phyloP scores from a whole-genome alignment of 2,797 vertebrate species.

The Crocidura indochinensis region DNA sequence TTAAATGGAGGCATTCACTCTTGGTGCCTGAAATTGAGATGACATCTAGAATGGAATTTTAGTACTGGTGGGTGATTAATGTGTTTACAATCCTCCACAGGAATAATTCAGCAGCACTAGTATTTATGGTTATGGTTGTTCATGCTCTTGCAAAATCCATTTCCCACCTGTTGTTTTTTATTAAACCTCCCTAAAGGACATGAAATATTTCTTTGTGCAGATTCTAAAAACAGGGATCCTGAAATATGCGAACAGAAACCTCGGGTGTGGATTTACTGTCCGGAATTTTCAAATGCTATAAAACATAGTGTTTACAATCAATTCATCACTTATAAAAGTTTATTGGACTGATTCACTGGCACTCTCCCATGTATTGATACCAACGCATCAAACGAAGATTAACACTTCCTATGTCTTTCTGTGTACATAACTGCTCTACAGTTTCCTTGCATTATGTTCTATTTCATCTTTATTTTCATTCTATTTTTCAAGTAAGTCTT shows the following conservation, averaged over 20 bases:
- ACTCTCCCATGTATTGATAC: constrained; percentile 58
- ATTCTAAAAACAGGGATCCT: constrained; percentile 73
- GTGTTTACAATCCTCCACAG: constrained; percentile 74
- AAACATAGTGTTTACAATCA: constrained; percentile 71
- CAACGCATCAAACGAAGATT: constrained; percentile 46
- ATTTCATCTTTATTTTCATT: constrained; percentile 41
- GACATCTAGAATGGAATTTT: constrained; percentile 78
- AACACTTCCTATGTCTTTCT: constrained; percentile 61
- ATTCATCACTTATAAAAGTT: constrained; percentile 77
- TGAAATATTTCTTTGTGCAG: constrained; percentile 79
- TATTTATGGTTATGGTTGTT: constrained; percentile 78
- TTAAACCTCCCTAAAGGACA: constrained; percentile 78
- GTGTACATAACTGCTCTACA: neutral
- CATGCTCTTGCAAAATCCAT: constrained; percentile 79
- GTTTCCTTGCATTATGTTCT: neutral
- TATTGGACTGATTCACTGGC: constrained; percentile 62
- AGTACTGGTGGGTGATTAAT: constrained; percentile 69
- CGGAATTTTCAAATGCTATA: constrained; percentile 76
- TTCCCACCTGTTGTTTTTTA: constrained; percentile 82
- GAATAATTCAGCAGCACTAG: constrained; percentile 64
- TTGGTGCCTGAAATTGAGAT: constrained; percentile 69
- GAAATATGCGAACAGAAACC: constrained; percentile 76
- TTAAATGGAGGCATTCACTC: constrained; percentile 71
- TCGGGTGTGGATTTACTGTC: constrained; percentile 48
- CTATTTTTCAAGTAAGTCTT: constrained; percentile 53